phyloP scores from a whole-genome alignment of 2,888 invertebrate genomes.

The Branchipolynoe longqiensis region DNA sequence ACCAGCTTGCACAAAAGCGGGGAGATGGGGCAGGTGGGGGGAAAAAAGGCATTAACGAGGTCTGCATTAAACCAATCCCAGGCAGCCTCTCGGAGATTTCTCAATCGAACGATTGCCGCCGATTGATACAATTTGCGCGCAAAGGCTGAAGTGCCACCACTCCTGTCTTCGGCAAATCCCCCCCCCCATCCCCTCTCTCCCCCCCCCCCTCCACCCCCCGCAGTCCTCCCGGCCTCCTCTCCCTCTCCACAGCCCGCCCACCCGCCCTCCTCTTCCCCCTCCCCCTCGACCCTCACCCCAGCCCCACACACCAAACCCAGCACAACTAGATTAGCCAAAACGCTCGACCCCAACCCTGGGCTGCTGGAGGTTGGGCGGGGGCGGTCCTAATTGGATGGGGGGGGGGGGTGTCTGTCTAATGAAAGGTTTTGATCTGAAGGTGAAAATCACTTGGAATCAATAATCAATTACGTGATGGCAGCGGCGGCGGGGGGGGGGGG shows the following conservation, averaged over 20 bases:
- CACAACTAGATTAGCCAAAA: slow-evolving; percentile 34
- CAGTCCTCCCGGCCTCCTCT: not conserved
- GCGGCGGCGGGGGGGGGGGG: not conserved
- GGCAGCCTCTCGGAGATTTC: slow-evolving; percentile 19
- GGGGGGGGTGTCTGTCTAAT: slow-evolving; percentile 49
- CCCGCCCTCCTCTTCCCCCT: not conserved
- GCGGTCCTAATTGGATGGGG: slow-evolving; percentile 51
- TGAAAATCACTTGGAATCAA: slow-evolving; percentile 44
- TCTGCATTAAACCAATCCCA: slow-evolving; percentile 34
- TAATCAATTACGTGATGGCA: slow-evolving; percentile 40
- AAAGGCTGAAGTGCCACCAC: not conserved
- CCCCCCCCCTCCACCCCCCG: not conserved
- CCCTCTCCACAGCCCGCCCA: not conserved
- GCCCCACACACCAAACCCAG: not conserved
- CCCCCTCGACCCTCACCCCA: not conserved
- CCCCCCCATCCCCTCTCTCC: not conserved
- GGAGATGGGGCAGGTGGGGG: too few relatives aligned
- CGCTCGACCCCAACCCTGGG: not conserved
- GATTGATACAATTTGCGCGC: slow-evolving; percentile 44
- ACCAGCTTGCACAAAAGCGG: too few relatives aligned
- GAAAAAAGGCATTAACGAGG: slow-evolving; percentile 3
- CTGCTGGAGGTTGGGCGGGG: not conserved
- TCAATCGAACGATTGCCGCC: slow-evolving; percentile 31
- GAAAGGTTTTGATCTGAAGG: slow-evolving; percentile 44
- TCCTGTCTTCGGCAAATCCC: not conserved